Percentiles rank a stretch among this genome's conserved stretches.
phyloP scores from a whole-genome alignment of 2,113 vertebrate species.

The Phasianus colchicus region DNA sequence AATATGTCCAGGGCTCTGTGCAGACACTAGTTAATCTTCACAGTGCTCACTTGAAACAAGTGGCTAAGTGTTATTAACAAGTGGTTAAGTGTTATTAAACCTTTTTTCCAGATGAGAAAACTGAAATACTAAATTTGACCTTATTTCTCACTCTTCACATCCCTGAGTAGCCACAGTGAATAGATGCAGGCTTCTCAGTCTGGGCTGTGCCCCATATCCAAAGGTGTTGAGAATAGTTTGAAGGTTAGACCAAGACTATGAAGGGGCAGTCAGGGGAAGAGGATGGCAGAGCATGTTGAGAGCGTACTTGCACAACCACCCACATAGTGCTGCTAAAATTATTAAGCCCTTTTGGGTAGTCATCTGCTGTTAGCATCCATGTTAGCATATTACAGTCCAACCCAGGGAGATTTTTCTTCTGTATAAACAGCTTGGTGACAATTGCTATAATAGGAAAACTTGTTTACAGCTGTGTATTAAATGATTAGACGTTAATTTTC shows the following conservation, averaged over 20 bases:
- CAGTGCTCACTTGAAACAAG: not conserved
- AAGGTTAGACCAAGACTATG: not conserved
- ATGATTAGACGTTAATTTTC: not conserved
- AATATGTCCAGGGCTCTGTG: not conserved
- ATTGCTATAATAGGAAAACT: not conserved
- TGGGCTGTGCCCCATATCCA: not conserved
- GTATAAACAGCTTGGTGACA: not conserved
- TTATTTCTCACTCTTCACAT: not conserved
- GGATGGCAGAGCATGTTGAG: not conserved
- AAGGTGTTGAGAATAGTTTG: not conserved
- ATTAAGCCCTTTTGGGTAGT: not conserved
- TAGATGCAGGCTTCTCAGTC: not conserved
- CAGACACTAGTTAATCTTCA: not conserved
- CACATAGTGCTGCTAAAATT: not conserved
- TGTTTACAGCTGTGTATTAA: not conserved
- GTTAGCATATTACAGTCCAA: not conserved
- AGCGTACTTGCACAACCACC: accelerated
- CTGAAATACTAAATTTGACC: not conserved
- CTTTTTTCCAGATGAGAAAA: not conserved
- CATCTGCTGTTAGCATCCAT: not conserved
- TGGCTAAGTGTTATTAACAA: not conserved
- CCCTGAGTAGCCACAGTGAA: not conserved
- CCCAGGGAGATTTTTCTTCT: not conserved
- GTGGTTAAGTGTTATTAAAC: not conserved
- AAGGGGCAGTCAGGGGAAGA: not conserved